Base-by-base conservation (phyloP, 2,797 vertebrate genomes). In the Siniperca obscura region DNA sequence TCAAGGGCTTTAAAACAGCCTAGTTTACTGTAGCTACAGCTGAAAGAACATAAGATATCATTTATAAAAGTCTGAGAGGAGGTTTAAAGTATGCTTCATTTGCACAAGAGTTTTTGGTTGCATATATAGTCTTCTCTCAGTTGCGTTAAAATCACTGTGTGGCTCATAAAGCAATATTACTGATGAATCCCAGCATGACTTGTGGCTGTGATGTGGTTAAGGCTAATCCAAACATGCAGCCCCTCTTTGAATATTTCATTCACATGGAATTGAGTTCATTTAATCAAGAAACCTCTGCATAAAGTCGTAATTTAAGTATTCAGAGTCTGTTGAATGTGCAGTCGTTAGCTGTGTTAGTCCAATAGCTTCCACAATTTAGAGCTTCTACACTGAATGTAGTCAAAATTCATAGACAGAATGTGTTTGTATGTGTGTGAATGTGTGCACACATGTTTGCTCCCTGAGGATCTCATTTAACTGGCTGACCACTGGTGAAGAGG, bases 211-310 rank as follows among this genome's bases (percentile, higher is more conserved):
- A 87, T 83, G 73, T 52, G 38, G 67, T 81, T 86, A 80, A 85
- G 85, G 52, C 56, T 81, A 70, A 85, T 80, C 40, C 74, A 80
- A 85, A 87, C 70, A 86, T 21, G 34, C 69, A 71, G 70, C 9
- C 38, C 30, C 52, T 57, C 70, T 74, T 36, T 70, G 38, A 85
- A 87, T 80, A 77, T 83, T 83, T 84, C 19, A 69, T 78, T 80
- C 70, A 70, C 69, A 59, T 36, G 22, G 38, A 85, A 80, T 52
- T 14, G 44, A 66, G 75, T 76, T 84, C 9, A 70, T 87, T 89
- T 84, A 53, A 87, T 85, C 70, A 78, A 70, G 40, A 70, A 50
- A 59, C 68, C 14, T 70, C 36, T 53, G 61, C 59, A 59, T 30
- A 11, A 52, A 57, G 46, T 48, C 11, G 0, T 48, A 70, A 46